A percentile compares a stretch with the other conserved stretches of the same genome.
phyloP scores from a whole-genome alignment of 2,797 vertebrate genomes.

The Sebastes jordani region DNA sequence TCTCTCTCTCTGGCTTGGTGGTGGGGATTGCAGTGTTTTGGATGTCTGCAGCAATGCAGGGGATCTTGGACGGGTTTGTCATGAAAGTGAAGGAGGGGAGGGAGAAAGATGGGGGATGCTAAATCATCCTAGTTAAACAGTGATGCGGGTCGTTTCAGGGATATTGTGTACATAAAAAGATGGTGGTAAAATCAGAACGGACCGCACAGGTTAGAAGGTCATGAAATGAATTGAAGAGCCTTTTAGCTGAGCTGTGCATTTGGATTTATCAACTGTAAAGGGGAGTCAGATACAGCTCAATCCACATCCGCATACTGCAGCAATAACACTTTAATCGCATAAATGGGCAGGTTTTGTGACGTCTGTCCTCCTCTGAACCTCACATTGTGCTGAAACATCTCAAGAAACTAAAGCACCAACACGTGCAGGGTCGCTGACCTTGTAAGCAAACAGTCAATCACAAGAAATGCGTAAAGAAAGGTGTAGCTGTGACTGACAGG shows the following conservation, averaged over 20 bases:
- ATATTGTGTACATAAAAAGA: neutral
- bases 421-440: constrained; percentile 33
- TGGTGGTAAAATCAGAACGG: neutral
- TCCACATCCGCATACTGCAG: neutral
- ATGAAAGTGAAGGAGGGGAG: constrained; percentile 42
- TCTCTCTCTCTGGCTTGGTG: constrained; percentile 14
- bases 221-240: neutral
- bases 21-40: constrained; percentile 67
- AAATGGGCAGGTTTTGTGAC: neutral
- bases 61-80: constrained; percentile 60
- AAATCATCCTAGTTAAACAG: constrained; percentile 26
- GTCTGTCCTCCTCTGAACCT: neutral
- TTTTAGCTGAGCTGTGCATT: neutral
- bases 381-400: constrained; percentile 37
- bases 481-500: constrained; percentile 64
- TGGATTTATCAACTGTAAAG: neutral
- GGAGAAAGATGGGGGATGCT: constrained; percentile 8
- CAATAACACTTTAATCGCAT: neutral
- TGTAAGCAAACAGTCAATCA: constrained; percentile 24
- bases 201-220: neutral
- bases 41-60: constrained; percentile 75
- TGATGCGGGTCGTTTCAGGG: neutral
- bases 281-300: neutral
- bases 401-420: constrained; percentile 3
- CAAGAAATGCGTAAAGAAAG: constrained; percentile 28